phyloP scores from a whole-genome alignment of 2,888 invertebrate species.

The Ctena decussata region DNA sequence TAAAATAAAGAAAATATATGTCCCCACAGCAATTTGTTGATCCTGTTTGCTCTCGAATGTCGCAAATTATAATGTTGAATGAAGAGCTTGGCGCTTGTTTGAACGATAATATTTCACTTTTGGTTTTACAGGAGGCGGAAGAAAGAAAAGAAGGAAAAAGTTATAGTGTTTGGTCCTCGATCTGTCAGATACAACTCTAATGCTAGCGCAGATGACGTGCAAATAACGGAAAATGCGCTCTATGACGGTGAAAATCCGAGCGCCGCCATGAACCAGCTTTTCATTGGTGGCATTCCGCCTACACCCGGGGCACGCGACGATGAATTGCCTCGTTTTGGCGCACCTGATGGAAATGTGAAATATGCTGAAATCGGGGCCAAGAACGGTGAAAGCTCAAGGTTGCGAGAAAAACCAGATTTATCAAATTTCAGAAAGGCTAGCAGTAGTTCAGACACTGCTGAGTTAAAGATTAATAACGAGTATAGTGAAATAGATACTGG shows the following conservation, averaged over 20 bases:
- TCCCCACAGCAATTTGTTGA: no score
- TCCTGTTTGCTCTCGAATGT: no score
- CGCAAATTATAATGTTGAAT: no score
- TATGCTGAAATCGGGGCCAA: neutral
- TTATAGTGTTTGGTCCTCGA: neutral
- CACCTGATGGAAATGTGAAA: neutral
- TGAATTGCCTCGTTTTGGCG: neutral
- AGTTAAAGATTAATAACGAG: neutral
- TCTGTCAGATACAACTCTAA: neutral
- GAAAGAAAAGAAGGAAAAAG: neutral
- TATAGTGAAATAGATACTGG: neutral
- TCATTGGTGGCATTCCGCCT: neutral
- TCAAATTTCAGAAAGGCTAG: neutral
- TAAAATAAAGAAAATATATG: no score
- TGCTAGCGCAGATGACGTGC: neutral
- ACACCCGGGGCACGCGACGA: neutral
- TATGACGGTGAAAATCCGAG: conserved; percentile 2
- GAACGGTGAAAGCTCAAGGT: neutral
- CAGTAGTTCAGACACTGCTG: neutral
- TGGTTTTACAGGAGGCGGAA: neutral
- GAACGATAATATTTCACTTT: no score
- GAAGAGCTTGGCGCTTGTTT: no score
- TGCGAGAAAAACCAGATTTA: neutral
- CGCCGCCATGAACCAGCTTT: neutral
- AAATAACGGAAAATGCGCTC: neutral